Percentiles rank a stretch among this genome's conserved stretches.
Evolutionary conservation across 1,140 invertebrate species (phyloP).

Genomic region (Drosophila lacertosa): DNA sequence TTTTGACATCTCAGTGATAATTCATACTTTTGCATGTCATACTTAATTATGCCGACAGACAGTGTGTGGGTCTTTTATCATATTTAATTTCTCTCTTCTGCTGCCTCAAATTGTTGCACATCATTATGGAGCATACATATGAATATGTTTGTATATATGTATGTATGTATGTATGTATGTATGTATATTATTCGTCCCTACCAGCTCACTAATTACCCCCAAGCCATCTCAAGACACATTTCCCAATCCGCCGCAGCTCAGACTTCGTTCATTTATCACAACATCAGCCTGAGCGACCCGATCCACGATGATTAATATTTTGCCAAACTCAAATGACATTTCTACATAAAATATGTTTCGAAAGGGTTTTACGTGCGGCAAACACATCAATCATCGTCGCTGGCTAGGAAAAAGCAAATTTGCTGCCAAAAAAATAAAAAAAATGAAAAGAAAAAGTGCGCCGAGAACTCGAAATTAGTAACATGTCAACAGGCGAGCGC

Average conservation of each 20-base stretch:
- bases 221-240: slow-evolving; percentile 21
- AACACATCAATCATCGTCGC: slow-evolving; percentile 59
- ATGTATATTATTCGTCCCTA: slow-evolving; percentile 7
- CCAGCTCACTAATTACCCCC: slow-evolving; percentile 39
- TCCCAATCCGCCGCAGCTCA: slow-evolving; percentile 15
- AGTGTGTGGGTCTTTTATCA: slow-evolving; percentile 66
- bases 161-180: too few species aligned
- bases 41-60: slow-evolving; percentile 82
- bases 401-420: slow-evolving; percentile 53
- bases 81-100: slow-evolving; percentile 40
- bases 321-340: slow-evolving; percentile 58
- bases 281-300: slow-evolving; percentile 22
- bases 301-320: slow-evolving; percentile 67
- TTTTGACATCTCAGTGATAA: slow-evolving; percentile 83
- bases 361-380: slow-evolving; percentile 65
- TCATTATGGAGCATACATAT: slow-evolving; percentile 41
- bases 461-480: slow-evolving; percentile 69
- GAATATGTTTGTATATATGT: too few species aligned
- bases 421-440: slow-evolving; percentile 42
- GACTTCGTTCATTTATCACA: slow-evolving; percentile 76
- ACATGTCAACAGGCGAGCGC: slow-evolving; percentile 71
- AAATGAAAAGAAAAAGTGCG: slow-evolving; percentile 62
- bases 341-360: slow-evolving; percentile 73
- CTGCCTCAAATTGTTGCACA: slow-evolving; percentile 34
- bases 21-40: slow-evolving; percentile 84